Evolutionary conservation across 92 coral and sea anemone species (phyloP).

Genomic region (Nematostella vectensis): DNA sequence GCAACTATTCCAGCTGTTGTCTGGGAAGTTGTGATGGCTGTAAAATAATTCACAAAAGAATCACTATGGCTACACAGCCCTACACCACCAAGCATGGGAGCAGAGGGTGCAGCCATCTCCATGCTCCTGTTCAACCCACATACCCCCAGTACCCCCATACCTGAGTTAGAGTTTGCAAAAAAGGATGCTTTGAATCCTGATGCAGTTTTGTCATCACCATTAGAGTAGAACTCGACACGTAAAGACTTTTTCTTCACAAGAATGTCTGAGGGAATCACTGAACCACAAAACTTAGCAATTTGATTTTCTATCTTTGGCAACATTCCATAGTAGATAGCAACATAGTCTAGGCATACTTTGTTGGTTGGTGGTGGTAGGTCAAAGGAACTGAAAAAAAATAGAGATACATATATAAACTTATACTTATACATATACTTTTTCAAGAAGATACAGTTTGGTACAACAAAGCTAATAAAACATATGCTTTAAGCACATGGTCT

Average conservation of each 20-base stretch:
- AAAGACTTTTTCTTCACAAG: constrained; percentile 18
- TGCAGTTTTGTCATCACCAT: constrained; percentile 8
- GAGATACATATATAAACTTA: background rate
- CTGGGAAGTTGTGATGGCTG: constrained; percentile 45
- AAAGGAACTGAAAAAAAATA: constrained; percentile 27
- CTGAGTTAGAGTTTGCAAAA: background rate
- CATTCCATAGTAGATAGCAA: constrained; percentile 26
- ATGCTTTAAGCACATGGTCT: no score
- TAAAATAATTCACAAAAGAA: no score
- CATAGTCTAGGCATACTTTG: constrained; percentile 49
- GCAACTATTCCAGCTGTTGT: constrained; percentile 85
- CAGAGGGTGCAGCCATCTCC: no score
- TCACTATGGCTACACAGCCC: no score
- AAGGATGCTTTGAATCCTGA: constrained; percentile 27
- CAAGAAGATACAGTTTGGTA: no score
- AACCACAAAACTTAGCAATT: constrained; percentile 46
- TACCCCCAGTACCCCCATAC: no score
- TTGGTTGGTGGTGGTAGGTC: constrained; percentile 18
- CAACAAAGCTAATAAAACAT: no score
- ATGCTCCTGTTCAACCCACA: no score
- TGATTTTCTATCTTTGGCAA: background rate
- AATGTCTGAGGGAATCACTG: constrained; percentile 20
- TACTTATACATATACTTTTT: no score
- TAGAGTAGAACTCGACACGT: constrained; percentile 48
- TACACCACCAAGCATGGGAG: no score